Base-by-base conservation (phyloP, 2,797 vertebrate species). In the Nothura maculosa region DNA sequence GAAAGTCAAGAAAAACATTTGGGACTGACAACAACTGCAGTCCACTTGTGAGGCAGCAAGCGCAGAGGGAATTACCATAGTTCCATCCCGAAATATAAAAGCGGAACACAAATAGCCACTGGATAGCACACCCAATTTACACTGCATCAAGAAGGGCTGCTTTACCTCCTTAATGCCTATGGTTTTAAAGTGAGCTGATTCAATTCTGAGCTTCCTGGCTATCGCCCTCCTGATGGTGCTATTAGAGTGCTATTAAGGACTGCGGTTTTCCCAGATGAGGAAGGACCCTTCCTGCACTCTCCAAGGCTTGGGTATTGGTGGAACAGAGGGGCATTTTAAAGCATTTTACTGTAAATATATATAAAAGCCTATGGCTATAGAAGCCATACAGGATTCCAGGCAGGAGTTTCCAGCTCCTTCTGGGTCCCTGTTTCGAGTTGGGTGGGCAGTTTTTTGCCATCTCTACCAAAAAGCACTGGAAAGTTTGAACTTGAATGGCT, bases 161-260 rank as follows among this genome's bases (percentile, higher is more conserved):
- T 79, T 76, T 74, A 74, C 25, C 22, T 64, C 76, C 52, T 74
- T 94, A 84, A 90, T 45, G 34, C 30, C 21, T 77, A 61, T 21
- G 60, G 62, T 63, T 87, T 95, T 55, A 85, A 92, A 92, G 67
- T 63, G 74, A 60, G 19, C 12, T 74, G 18, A 57, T 81, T 69
- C 15, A 58, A 36, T 43, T 61, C 91, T 28, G 63, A 13, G 42
- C 19, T 36, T 6, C 36, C 43, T 10, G 18, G 38, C 40, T 68
- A 50, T 5, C 78, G 12, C 11, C 62, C 27, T 68, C 34, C 69
- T 55, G 14, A 13, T 27, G 36, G 16, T 1, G 4, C 27, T 73
- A 32, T 62, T 43, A 6, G 20, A 18, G 32, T 3, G 25, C 32
- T 79, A 9, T 22, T 45, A 47, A 57, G 27, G 32, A 82, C 30